Evolutionary conservation across 2,113 vertebrate species (phyloP), one percentile per base, ranked within the genome.

Genomic region (Rhinoptilus africanus): DNA sequence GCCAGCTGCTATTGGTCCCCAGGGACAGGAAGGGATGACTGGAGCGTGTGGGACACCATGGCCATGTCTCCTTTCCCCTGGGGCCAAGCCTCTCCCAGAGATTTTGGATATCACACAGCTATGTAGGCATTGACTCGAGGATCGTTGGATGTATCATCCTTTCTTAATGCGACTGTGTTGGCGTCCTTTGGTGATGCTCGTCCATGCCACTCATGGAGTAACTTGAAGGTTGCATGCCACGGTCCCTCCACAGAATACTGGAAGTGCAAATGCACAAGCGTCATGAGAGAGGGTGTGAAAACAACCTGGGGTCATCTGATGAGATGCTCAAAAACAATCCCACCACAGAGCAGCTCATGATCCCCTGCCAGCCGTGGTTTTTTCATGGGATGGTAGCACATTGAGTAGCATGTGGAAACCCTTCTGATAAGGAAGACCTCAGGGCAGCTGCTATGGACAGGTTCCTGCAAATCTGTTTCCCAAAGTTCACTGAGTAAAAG

Each of bases 81-180:
- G 16, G 39, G 16, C 34, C 69, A 80, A 18, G 20, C 14, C 4
- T 4, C 24, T 96, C 37, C 32, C 45, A 87, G 59, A 88, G 23
- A 12, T 74, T 94, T 54, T 92, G 66, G 60, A 32, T 51, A 22
- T 32, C 37, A 48, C 66, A 72, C 15, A 78, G 27, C 47, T 62
- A 26, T 5, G 27, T n/a, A 74, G 37, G 5, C 5, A 2, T 12
- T 43, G 27, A 45, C 26, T 63, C 17, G 10, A 35, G 59, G 47
- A 51, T 2, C 4, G 24, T 32, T 86, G 74, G 32, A n/a, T 84
- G 35, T 35, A 20, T 19, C 47, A 39, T 10, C 17, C 18, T 68
- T 89, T 37, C 77, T n/a, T 34, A 74, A 56, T 0, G 2, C 0
- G 1, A 10, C 48, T 10, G 3, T 24, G 14, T 2, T 62, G 23